Conservation (phyloP, 2,797 vertebrate species). For the Hippoglossus hippoglossus region DNA sequence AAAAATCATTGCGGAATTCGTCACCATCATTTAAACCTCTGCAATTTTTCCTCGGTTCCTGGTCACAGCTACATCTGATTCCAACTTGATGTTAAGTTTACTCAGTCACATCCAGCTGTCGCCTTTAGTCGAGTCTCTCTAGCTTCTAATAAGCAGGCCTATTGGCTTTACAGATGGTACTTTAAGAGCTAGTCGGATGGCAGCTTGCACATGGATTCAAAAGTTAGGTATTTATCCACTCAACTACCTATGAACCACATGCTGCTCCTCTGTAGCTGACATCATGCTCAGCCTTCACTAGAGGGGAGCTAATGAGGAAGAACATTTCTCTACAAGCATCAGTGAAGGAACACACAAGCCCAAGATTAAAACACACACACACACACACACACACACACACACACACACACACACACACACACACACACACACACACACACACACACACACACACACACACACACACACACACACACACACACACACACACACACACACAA, state of each 20-base stretch:
- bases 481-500: slow-evolving; percentile 1
- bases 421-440: too few species aligned
- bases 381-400: too few species aligned
- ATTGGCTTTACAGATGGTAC: too few species aligned
- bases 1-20: too few species aligned
- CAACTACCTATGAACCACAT: too few species aligned
- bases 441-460: too few species aligned
- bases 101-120: too few species aligned
- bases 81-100: not conserved
- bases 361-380: not conserved
- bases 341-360: not conserved
- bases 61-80: not conserved
- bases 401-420: too few species aligned
- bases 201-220: not conserved
- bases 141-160: not conserved
- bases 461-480: too few species aligned
- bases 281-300: too few species aligned
- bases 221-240: not conserved
- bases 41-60: not conserved
- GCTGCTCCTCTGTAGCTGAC: not conserved
- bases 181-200: not conserved
- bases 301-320: not conserved
- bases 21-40: too few species aligned
- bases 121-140: not conserved
- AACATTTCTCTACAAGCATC: not conserved